Base-by-base conservation (phyloP, 2,797 vertebrate species). In the Hylomyscus alleni region DNA sequence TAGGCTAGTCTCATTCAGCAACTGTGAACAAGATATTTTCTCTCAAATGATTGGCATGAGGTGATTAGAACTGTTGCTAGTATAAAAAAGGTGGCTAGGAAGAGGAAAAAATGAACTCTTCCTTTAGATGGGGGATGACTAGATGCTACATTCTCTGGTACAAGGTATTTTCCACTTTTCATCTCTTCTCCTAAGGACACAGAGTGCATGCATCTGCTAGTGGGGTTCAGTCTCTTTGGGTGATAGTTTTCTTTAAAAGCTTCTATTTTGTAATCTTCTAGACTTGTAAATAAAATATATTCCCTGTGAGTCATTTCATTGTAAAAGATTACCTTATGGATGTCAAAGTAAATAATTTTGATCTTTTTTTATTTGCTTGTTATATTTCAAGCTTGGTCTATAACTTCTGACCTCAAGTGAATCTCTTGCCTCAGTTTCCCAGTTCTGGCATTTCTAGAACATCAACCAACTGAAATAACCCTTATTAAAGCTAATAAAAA, bases 311-410 rank as follows among this genome's bases (percentile, higher is more conserved):
- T 67, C 20, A 72, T 73, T 82, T 69, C 20, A 83, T 52, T 89
- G 88, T 7, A 72, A 67, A 81, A 80, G 34, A 90, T 93, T 80
- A 86, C 69, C 22, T 44, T 87, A 91, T 84, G 50, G 13, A 60
- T 84, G 26, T 12, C 19, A 89, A 81, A 56, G 20, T 37, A 20
- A 29, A 76, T 52, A 29, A 29, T 76, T 47, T 47, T 90, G 7
- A 1, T 90, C n/a, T 90, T n/a, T 67, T 67, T 67, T 69, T 34
- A 67, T 50, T 67, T 85, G 19, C 2, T 50, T 52, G 4, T 52
- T 52, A 37, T 37, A 15, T 24, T 50, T 89, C 37, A 58, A 77
- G 4, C 44, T 14, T 76, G 3, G 2, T 15, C 54, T 75, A 24
- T 8, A n/a, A 29, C 19, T 94, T 24, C 67, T 40, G 9, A 17